Evolutionary conservation across 2,113 vertebrate species (phyloP), one percentile per base, ranked within the genome.

Genomic region (Gobio gobio): DNA sequence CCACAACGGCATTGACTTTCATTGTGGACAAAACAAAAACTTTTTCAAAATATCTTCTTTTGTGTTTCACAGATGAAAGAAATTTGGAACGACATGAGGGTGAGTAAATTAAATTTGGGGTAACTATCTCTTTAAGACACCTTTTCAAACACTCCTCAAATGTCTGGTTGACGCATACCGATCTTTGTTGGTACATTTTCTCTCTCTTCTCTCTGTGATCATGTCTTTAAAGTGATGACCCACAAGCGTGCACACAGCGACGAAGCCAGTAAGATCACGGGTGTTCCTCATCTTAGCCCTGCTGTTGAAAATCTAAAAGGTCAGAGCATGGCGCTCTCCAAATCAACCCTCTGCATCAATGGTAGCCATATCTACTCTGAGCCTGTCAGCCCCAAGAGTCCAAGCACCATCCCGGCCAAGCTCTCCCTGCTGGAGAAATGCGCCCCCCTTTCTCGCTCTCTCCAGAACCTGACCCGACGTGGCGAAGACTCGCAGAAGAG

Each of bases 211-310:
- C 26, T 16, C 3, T 82, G 86, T 85, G 33, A 7, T 40, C 33
- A 33, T 73, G 0, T 82, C 75, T 26, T 58, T 2, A 95, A 94
- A 90, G 87, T 94, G 40, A 87, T 93, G 91, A 96, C 93, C 45
- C 98, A 98, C 94, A 98, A 98, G 94, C 92, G 98, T 82, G 97
- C 98, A 0, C 94, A 96, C 89, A 99, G 98, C 0, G 98, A 99
- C 0, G 98, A 98, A 45, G 95, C 93, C 18, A 95, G 93, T 87
- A 97, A 96, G 79, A 80, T 95, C 76, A 94, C 92, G 1, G 51
- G 73, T 59, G 73, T 82, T 64, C 90, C 89, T n/a, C 93, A 94
- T 58, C 56, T 94, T 4, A 90, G 88, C 68, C 88, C 72, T 0
- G 91, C 91, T 0, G 51, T 93, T 45, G 96, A 94, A 83, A 95